Percentiles rank a stretch among this genome's conserved stretches.
Conservation (phyloP, 2,888 invertebrate genomes). For the Agonopterix arenella region DNA sequence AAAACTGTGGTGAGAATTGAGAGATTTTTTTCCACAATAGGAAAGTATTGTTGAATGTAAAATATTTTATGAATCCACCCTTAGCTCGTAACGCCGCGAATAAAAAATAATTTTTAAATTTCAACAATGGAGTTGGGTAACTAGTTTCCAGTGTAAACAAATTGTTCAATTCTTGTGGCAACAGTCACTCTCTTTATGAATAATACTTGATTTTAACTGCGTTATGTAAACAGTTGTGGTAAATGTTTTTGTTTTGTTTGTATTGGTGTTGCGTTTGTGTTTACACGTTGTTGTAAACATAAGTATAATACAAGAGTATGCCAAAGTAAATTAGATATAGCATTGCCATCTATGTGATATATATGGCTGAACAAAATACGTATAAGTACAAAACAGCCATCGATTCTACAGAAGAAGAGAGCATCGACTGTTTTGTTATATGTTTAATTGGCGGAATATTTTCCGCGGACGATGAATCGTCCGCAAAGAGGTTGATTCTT, state of each 20-base stretch:
- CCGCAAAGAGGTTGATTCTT: no score
- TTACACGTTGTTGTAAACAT: no score
- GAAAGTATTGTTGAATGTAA: conserved; percentile 12
- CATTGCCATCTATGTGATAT: no score
- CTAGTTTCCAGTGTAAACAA: conserved; percentile 71
- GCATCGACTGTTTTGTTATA: no score
- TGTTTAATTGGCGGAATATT: no score
- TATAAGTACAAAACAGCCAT: no score
- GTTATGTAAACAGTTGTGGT: neutral
- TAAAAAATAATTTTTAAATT: conserved; percentile 52
- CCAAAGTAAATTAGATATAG: no score
- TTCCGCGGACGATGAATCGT: no score
- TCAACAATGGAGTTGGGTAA: conserved; percentile 59
- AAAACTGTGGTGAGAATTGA: neutral
- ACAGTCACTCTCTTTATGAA: neutral
- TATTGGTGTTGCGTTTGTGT: neutral
- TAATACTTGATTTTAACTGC: neutral
- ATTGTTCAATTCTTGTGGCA: conserved; percentile 34
- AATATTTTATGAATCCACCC: conserved; percentile 23
- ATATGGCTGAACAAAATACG: no score
- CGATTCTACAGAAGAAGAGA: no score
- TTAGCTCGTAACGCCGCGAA: conserved; percentile 30
- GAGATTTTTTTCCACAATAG: neutral
- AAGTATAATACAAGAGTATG: no score
- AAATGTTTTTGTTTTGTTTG: neutral